phyloP scores from a whole-genome alignment of 2,888 invertebrate genomes.

The Cryptocephalus moraei region DNA sequence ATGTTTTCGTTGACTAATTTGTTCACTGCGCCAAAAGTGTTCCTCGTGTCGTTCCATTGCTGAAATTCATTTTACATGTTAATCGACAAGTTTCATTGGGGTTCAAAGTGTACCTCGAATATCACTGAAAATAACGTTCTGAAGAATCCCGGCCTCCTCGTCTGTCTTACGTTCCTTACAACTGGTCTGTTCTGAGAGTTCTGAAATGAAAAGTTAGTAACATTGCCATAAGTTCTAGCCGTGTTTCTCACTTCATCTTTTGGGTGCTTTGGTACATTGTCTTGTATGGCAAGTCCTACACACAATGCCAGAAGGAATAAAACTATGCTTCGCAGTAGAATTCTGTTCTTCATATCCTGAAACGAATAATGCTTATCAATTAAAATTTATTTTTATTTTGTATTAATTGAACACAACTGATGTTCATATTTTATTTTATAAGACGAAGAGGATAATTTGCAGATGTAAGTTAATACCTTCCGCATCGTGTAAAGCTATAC shows the following conservation, averaged over 20 bases:
- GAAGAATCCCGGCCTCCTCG: conserved; percentile 27
- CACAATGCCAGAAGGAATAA: conserved; percentile 18
- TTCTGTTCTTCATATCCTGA: conserved; percentile 21
- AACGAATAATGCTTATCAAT: conserved; percentile 7
- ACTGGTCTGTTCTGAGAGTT: neutral
- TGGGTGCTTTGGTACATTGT: too few relatives aligned
- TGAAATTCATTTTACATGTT: conserved; percentile 21
- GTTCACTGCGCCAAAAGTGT: conserved; percentile 38
- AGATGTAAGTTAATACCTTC: too few relatives aligned
- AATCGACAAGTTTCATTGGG: too few relatives aligned
- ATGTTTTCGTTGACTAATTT: conserved; percentile 36
- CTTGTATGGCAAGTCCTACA: conserved; percentile 12
- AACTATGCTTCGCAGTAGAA: conserved; percentile 16
- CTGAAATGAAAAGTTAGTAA: too few relatives aligned
- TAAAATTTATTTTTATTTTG: too few relatives aligned
- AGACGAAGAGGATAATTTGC: neutral
- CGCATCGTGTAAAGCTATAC: neutral
- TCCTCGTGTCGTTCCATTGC: conserved; percentile 42
- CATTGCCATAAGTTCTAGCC: too few relatives aligned
- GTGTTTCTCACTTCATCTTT: too few relatives aligned
- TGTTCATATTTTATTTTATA: too few relatives aligned
- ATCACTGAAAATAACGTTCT: conserved; percentile 28
- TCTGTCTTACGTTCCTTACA: conserved; percentile 12
- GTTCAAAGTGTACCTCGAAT: conserved; percentile 23
- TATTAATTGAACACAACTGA: neutral